Evolutionary conservation across 1,140 invertebrate genomes (phyloP).

Genomic region (Drosophila chauvacae): DNA sequence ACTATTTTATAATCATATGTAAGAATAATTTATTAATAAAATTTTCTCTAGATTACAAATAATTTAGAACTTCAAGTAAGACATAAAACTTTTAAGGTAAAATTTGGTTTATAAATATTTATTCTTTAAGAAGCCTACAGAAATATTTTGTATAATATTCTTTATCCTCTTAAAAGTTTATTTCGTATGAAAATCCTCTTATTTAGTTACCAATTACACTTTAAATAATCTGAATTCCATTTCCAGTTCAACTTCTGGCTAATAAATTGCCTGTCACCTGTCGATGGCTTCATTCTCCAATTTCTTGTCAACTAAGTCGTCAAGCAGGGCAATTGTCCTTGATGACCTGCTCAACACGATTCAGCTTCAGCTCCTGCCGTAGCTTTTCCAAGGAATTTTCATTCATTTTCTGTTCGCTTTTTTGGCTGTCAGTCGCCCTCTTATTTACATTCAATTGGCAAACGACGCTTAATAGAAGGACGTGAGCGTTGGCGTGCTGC

Average conservation of each 20-base stretch:
- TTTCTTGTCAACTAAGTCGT: constrained; percentile 42
- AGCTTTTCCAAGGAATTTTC: constrained; percentile 6
- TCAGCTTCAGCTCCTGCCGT: constrained; percentile 20
- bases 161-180: too few relatives aligned
- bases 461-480: constrained; percentile 45
- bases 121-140: neutral
- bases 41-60: neutral
- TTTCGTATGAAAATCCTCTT: neutral
- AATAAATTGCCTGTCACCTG: constrained; percentile 58
- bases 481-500: constrained; percentile 25
- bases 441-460: constrained; percentile 77
- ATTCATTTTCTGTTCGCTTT: constrained; percentile 56
- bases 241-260: neutral
- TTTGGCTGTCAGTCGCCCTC: constrained; percentile 42
- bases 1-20: neutral
- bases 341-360: constrained; percentile 58
- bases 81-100: neutral
- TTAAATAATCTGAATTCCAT: neutral
- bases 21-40: neutral
- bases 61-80: neutral
- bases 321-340: constrained; percentile 30
- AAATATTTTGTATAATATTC: neutral
- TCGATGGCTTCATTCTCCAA: constrained; percentile 48
- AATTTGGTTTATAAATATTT: neutral
- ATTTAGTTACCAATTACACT: neutral